These are phyloP conservation scores for Holocentrus rufus DNA, from an alignment of 2,797 vertebrate genomes.

Conservation along the genomic window DNA sequence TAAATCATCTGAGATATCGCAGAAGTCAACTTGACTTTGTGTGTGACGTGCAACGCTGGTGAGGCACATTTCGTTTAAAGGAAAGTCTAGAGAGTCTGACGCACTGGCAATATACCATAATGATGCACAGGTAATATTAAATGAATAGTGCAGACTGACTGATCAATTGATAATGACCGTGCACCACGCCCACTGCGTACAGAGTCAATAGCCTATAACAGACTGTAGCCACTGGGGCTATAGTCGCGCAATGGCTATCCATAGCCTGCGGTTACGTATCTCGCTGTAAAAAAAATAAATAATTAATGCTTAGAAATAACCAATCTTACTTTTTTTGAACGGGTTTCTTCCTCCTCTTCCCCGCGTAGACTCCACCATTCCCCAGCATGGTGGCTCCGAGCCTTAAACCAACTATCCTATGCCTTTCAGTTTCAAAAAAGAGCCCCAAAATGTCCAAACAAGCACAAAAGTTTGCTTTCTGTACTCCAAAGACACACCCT, in stretches of 20 bases:
- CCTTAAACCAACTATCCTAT: background rate
- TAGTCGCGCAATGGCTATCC: background rate
- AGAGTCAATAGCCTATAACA: too few species aligned
- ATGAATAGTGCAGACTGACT: background rate
- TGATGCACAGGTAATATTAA: too few species aligned
- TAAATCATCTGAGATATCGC: too few species aligned
- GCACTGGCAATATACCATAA: too few species aligned
- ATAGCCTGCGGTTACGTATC: constrained; percentile 7
- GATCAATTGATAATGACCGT: background rate
- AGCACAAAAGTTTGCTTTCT: background rate
- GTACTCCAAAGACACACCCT: constrained; percentile 14
- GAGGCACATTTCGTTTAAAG: too few species aligned
- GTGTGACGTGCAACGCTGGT: too few species aligned
- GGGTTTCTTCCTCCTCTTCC: constrained; percentile 68
- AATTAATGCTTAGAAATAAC: background rate
- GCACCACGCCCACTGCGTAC: background rate
- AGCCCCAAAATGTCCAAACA: background rate
- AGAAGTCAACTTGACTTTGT: too few species aligned
- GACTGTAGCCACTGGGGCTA: background rate
- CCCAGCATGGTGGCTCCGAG: constrained; percentile 51
- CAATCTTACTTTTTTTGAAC: constrained; percentile 54
- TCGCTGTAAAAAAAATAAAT: background rate
- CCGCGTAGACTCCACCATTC: constrained; percentile 45
- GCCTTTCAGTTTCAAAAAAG: background rate
- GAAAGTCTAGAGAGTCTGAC: too few species aligned